Conservation (phyloP, 2,113 vertebrate species). For the Hyperopisus bebe region DNA sequence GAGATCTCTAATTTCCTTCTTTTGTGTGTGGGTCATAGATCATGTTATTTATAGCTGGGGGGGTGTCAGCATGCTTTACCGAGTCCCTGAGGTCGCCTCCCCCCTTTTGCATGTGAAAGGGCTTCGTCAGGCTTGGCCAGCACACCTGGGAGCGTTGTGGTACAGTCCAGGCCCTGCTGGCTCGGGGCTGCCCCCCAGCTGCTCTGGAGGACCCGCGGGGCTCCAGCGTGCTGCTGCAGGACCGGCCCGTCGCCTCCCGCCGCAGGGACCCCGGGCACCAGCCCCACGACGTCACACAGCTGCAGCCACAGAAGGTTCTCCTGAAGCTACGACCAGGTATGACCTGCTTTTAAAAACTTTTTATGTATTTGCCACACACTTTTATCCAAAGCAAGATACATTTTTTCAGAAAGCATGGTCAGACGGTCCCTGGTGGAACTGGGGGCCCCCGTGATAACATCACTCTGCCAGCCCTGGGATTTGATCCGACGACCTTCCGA, state of each 20-base stretch:
- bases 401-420: no score
- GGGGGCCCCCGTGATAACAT: neutral
- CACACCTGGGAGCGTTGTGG: conserved; percentile 21
- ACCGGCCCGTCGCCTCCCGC: neutral
- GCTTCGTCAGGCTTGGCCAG: conserved; percentile 15
- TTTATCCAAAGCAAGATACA: no score
- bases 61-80: neutral
- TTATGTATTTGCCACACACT: neutral
- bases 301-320: conserved; percentile 21
- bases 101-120: neutral
- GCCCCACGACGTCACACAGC: conserved; percentile 13
- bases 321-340: conserved; percentile 20
- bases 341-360: neutral
- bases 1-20: neutral
- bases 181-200: conserved; percentile 28
- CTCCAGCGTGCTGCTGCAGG: neutral
- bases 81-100: neutral
- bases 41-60: neutral
- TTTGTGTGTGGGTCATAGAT: neutral
- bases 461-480: neutral
- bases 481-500: neutral
- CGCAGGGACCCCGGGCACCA: neutral
- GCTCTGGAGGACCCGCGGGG: conserved; percentile 33
- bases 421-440: neutral
- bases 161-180: conserved; percentile 22